Conservation (phyloP, 2,888 invertebrate species). For the Plutella xylostella region DNA sequence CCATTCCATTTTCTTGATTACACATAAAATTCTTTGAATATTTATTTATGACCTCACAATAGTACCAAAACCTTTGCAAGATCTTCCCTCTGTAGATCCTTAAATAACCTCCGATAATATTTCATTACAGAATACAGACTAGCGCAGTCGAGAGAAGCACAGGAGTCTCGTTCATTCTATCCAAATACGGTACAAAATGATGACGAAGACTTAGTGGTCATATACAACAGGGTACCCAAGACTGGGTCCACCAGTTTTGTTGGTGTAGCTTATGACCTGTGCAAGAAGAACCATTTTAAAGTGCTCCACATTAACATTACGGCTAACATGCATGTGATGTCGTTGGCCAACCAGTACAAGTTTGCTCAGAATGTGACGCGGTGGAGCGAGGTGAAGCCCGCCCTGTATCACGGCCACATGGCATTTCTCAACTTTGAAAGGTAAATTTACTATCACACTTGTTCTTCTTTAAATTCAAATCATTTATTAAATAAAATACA, state of each 20-base stretch:
- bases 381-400: constrained; percentile 93
- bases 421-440: constrained; percentile 95
- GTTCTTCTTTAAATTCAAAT: too few species aligned
- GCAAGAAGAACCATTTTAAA: constrained; percentile 75
- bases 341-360: constrained; percentile 88
- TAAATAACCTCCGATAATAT: background rate
- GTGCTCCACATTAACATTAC: constrained; percentile 94
- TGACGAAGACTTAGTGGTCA: constrained; percentile 80
- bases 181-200: constrained; percentile 39
- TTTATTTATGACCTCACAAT: too few species aligned
- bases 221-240: constrained; percentile 97
- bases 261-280: constrained; percentile 89
- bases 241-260: constrained; percentile 97
- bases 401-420: constrained; percentile 97
- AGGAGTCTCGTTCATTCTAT: constrained; percentile 49
- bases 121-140: constrained; percentile 33
- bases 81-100: too few species aligned
- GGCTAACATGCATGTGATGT: constrained; percentile 95
- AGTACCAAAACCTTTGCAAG: too few species aligned
- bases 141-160: constrained; percentile 12
- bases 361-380: constrained; percentile 92
- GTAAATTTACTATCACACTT: too few species aligned
- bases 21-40: too few species aligned
- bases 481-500: too few species aligned
- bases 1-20: too few species aligned